These are phyloP conservation scores for Thymelicus acteon DNA, from an alignment of 2,888 invertebrate species.

Conservation along the genomic window DNA sequence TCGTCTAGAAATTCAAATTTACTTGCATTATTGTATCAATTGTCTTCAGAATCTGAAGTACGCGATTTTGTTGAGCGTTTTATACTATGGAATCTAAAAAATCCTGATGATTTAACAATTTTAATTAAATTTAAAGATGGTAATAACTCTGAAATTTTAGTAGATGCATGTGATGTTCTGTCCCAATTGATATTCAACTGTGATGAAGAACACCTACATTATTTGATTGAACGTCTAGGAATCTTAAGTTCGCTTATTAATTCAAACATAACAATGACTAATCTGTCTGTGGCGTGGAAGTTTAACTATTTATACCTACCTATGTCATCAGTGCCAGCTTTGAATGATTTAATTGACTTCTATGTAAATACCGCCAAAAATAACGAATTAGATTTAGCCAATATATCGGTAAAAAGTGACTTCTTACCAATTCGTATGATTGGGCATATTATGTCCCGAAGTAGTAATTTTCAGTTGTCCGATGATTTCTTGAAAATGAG, in stretches of 20 bases:
- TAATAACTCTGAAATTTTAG: slow-evolving; percentile 59
- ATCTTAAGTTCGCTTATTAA: slow-evolving; percentile 67
- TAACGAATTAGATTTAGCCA: slow-evolving; percentile 44
- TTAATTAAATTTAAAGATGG: slow-evolving; percentile 64
- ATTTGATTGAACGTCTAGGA: slow-evolving; percentile 59
- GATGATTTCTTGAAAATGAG: slow-evolving; percentile 50
- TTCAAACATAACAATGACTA: slow-evolving; percentile 65
- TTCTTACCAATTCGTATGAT: slow-evolving; percentile 68
- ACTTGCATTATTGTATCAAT: slow-evolving; percentile 59
- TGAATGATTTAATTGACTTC: slow-evolving; percentile 68
- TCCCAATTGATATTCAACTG: slow-evolving; percentile 65
- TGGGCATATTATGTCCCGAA: slow-evolving; percentile 51
- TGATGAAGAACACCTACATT: slow-evolving; percentile 69
- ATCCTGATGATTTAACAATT: slow-evolving; percentile 48
- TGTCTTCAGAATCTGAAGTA: slow-evolving; percentile 64
- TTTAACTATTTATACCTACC: slow-evolving; percentile 77
- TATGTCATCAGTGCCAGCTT: slow-evolving; percentile 66
- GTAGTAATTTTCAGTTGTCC: slow-evolving; percentile 32
- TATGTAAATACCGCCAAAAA: slow-evolving; percentile 48
- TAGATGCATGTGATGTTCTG: slow-evolving; percentile 62
- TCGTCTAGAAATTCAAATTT: slow-evolving; percentile 55
- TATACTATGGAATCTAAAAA: slow-evolving; percentile 49
- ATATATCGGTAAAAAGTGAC: slow-evolving; percentile 59
- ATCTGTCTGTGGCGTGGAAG: slow-evolving; percentile 74
- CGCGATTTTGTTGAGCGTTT: slow-evolving; percentile 66